phyloP scores from a whole-genome alignment of 2,113 vertebrate species.

The Actenoides lindsayi region DNA sequence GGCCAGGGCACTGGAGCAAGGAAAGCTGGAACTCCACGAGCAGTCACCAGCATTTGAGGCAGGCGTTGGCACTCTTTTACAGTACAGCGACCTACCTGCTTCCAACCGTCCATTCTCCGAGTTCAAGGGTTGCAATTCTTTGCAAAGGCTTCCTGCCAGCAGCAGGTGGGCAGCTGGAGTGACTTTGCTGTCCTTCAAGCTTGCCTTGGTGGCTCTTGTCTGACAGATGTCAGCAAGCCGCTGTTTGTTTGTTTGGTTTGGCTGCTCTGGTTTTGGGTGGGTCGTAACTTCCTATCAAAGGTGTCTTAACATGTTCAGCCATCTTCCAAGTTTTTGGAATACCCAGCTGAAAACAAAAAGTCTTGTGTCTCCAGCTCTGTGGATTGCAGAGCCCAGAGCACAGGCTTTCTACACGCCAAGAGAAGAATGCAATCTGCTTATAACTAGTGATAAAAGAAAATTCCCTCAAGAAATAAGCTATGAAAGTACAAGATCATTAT shows the following conservation, averaged over 20 bases:
- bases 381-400: conserved; percentile 33
- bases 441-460: conserved; percentile 6
- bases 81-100: background rate
- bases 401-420: background rate
- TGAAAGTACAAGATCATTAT: background rate
- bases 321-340: conserved; percentile 63
- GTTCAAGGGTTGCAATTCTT: background rate
- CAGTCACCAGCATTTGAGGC: background rate
- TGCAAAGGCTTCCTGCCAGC: background rate
- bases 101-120: rapidly evolving
- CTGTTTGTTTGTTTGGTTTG: conserved; percentile 48
- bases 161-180: background rate
- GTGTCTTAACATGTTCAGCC: conserved; percentile 56
- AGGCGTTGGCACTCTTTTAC: background rate
- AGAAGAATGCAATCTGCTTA: background rate
- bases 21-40: background rate
- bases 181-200: background rate
- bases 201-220: background rate
- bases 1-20: background rate
- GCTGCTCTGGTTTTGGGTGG: conserved; percentile 31
- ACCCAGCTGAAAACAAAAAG: conserved; percentile 51
- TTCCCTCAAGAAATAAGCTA: background rate
- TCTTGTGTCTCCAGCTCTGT: conserved; percentile 37
- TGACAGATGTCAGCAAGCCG: conserved; percentile 15
- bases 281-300: conserved; percentile 29